Base-by-base conservation (phyloP, 1,140 invertebrate species). In the Parapsyche elsis region DNA sequence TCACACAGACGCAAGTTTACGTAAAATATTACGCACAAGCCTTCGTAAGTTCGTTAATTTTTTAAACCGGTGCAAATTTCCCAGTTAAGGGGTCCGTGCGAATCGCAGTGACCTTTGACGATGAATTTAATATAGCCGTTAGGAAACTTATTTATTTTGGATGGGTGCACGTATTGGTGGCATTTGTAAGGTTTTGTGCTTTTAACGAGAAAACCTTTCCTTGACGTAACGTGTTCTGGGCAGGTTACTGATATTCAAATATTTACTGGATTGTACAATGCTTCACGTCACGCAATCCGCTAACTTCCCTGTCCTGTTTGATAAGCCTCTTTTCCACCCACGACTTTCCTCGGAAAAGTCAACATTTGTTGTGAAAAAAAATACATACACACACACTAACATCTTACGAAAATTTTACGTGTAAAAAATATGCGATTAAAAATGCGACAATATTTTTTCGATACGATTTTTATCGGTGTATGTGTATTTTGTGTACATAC, bases 211-310 rank as follows among this genome's bases (percentile, higher is more conserved):
- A 61, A 61, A 61, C 57, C 57, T 61, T 19, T 71, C 23, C 67
- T 44, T 67, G 19, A 21, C 21, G 30, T 67, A 12, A 71, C 67
- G 24, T 71, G 67, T 71, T 44, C 67, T 26, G n/a, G 30, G 30
- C 67, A 38, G 67, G 67, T 71, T 71, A 44, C 67, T 71, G 67
- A 71, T 71, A 71, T 71, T 71, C 67, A 71, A 71, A 71, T 71
- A 71, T 71, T 71, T 71, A 71, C 67, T 19, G 12, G 67, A 71
- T 71, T 71, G 10, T 71, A 38, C 24, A 71, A 30, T 71, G 67
- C 67, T 44, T 30, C 24, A 30, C 67, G 67, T 71, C 67, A 71
- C 30, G 67, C 67, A 71, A 71, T 71, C 24, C 30, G 67, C 12
- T 38, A 38, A 71, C 30, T 71, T 44, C 12, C 30, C 67, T 30